Evolutionary conservation across 2,113 vertebrate genomes (phyloP).

Genomic region (Ceuthmochares aereus): DNA sequence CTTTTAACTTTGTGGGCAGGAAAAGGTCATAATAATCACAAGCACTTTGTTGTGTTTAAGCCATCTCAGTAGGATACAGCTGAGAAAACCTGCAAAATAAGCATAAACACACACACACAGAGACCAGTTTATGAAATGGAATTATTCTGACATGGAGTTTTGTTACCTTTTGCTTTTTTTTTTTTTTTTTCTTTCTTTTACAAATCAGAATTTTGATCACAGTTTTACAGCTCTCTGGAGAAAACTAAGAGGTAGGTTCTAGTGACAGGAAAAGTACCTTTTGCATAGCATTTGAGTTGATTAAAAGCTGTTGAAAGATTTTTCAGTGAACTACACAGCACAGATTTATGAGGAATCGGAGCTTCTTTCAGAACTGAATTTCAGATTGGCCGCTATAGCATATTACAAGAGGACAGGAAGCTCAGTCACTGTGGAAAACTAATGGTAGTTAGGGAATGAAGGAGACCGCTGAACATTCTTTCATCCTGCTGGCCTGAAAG

Average conservation of each 20-base stretch:
- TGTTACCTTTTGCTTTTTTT: not conserved
- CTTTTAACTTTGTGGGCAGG: not conserved
- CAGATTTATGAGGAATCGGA: not conserved
- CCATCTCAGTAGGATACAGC: not conserved
- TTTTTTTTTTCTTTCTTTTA: not conserved
- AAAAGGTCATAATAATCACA: not conserved
- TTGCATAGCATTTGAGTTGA: not conserved
- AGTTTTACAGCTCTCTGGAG: not conserved
- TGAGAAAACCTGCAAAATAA: not conserved
- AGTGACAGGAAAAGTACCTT: not conserved
- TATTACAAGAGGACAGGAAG: not conserved
- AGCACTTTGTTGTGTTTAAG: not conserved
- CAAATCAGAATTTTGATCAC: not conserved
- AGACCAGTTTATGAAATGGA: not conserved
- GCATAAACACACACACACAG: fast-evolving
- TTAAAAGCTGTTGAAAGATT: not conserved
- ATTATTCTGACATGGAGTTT: not conserved
- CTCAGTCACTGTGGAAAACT: not conserved
- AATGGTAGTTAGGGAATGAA: not conserved
- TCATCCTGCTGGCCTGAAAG: too few species aligned
- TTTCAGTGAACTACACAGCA: not conserved
- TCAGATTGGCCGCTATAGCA: not conserved
- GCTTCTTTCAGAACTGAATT: not conserved
- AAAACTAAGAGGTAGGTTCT: not conserved
- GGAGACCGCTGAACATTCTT: too few species aligned